Conservation (phyloP, 1,140 invertebrate genomes). For the Delia radicum region DNA sequence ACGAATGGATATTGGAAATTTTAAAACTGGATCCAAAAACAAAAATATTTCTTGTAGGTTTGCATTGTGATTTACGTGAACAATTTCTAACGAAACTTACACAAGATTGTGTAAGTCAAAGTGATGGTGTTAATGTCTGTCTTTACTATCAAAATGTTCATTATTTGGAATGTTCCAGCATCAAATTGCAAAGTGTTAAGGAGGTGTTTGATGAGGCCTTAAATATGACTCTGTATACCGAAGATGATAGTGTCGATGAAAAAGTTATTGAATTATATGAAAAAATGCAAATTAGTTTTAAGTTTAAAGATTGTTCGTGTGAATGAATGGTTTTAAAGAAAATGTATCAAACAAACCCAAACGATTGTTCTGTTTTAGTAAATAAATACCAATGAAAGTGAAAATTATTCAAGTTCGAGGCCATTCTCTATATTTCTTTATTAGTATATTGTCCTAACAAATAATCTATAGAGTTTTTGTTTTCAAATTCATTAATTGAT, state of each 20-base stretch:
- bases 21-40: background rate
- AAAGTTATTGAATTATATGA: background rate
- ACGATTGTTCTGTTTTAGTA: too few relatives aligned
- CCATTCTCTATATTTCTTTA: too few relatives aligned
- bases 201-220: background rate
- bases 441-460: too few relatives aligned
- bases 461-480: too few relatives aligned
- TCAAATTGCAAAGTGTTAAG: background rate
- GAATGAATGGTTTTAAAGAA: too few relatives aligned
- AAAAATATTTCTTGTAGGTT: background rate
- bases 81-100: background rate
- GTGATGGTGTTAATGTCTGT: background rate
- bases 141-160: background rate
- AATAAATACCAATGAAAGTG: too few relatives aligned
- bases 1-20: background rate
- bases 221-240: background rate
- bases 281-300: background rate
- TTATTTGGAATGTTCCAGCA: background rate
- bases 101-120: background rate
- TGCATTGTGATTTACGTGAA: background rate
- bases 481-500: too few relatives aligned
- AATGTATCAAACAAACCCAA: too few relatives aligned
- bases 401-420: too few relatives aligned
- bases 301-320: background rate
- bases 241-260: background rate